Percentiles rank a stretch among this genome's conserved stretches.
Evolutionary conservation across 2,113 vertebrate genomes (phyloP).

Genomic region (Morone saxatilis): DNA sequence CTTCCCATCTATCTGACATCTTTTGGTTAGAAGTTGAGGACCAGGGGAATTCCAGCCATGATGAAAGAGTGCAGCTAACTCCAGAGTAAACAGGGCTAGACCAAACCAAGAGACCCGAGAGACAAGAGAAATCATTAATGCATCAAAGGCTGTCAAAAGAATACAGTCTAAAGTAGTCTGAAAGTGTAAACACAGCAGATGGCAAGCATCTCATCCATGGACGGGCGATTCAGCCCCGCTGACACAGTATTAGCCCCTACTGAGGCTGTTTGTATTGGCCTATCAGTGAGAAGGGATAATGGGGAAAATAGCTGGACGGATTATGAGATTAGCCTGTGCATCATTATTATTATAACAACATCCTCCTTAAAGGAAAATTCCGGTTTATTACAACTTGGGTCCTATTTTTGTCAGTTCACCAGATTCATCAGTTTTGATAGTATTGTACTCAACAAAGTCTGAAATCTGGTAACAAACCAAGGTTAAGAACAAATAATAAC

Average conservation of each 20-base stretch:
- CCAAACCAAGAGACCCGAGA: conserved; percentile 55
- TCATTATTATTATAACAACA: too few species aligned
- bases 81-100: conserved; percentile 67
- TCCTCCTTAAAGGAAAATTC: background rate
- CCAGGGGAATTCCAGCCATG: conserved; percentile 71
- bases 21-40: conserved; percentile 57
- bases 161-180: conserved; percentile 54
- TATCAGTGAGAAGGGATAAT: conserved; percentile 71
- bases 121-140: conserved; percentile 72
- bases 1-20: conserved; percentile 47
- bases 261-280: conserved; percentile 69
- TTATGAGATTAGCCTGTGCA: conserved; percentile 64
- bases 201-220: conserved; percentile 62
- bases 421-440: background rate
- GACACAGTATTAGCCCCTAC: conserved; percentile 65
- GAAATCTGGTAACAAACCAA: too few species aligned
- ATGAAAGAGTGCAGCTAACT: conserved; percentile 73
- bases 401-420: background rate
- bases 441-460: background rate
- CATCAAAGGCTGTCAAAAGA: conserved; percentile 76
- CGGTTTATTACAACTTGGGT: background rate
- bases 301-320: conserved; percentile 62
- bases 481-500: background rate
- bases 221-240: conserved; percentile 53
- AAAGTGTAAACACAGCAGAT: conserved; percentile 73